Conservation (phyloP, 2,888 invertebrate species). For the Tubiluchus corallicola region DNA sequence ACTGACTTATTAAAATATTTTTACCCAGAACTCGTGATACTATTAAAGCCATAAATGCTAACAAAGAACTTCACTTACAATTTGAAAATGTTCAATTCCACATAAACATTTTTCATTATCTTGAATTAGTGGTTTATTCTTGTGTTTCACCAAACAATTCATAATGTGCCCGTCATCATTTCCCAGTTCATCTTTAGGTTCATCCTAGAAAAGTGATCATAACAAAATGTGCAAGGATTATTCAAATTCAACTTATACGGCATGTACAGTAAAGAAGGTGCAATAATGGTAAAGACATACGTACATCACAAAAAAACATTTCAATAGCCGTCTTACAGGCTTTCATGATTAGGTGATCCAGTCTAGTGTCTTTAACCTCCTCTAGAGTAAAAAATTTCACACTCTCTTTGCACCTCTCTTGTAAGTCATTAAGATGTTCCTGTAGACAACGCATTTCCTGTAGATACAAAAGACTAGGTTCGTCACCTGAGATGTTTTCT, state of each 20-base stretch:
- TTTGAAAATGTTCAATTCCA: conserved; percentile 89
- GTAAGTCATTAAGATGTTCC: conserved; percentile 34
- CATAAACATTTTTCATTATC: conserved; percentile 60
- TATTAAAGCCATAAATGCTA: no score
- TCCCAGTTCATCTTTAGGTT: conserved; percentile 32
- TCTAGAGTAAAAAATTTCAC: conserved; percentile 68
- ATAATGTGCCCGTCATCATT: conserved; percentile 60
- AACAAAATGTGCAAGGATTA: no score
- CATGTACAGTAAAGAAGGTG: no score
- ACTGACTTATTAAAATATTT: no score
- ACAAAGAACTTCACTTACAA: conserved; percentile 33
- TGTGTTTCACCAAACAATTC: conserved; percentile 79
- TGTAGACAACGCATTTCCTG: conserved; percentile 78
- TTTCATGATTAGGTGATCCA: conserved; percentile 70
- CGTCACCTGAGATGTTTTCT: no score
- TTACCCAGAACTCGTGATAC: no score
- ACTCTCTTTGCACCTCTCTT: conserved; percentile 44
- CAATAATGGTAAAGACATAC: no score
- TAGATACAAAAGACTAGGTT: no score
- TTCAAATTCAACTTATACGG: no score
- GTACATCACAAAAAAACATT: conserved; percentile 34
- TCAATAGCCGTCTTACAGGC: conserved; percentile 43
- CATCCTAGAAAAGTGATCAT: no score
- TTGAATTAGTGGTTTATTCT: conserved; percentile 63
- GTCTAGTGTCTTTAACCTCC: conserved; percentile 64